These are phyloP conservation scores for Hippocampus zosterae DNA, from an alignment of 2,113 vertebrate species.

Conservation along the genomic window DNA sequence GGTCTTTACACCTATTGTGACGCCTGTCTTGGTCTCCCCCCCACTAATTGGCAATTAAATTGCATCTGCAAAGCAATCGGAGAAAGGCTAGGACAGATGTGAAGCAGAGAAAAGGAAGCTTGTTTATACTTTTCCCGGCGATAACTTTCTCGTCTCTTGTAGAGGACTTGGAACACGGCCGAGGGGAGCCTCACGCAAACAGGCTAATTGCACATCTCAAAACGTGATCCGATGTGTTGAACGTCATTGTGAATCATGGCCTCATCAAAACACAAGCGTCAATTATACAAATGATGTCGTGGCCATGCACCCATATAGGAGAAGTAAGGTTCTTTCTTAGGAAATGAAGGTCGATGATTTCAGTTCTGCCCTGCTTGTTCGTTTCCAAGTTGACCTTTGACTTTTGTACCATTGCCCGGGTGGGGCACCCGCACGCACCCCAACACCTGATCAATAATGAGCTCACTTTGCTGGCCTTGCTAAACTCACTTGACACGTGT, in stretches of 20 bases:
- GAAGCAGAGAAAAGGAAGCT: constrained; percentile 49
- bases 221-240: background rate
- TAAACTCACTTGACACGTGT: background rate
- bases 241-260: constrained; percentile 1
- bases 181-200: constrained; percentile 24
- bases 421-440: constrained; percentile 1
- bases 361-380: constrained; percentile 29
- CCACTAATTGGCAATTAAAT: constrained; percentile 77
- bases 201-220: constrained; percentile 11
- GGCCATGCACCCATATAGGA: constrained; percentile 9
- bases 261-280: constrained; percentile 5
- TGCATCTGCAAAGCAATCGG: constrained; percentile 72
- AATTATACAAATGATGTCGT: constrained; percentile 9
- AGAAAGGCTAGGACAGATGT: constrained; percentile 56
- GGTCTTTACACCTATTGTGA: constrained; percentile 47
- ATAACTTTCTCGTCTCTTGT: constrained; percentile 52
- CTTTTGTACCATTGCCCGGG: constrained; percentile 53
- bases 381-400: constrained; percentile 49
- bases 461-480: background rate
- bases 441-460: too few species aligned
- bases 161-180: constrained; percentile 53
- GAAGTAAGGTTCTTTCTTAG: constrained; percentile 4
- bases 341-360: constrained; percentile 24
- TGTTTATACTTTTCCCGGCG: constrained; percentile 61
- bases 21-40: constrained; percentile 51